Conservation (phyloP, 2,797 vertebrate species). For the Urocyon cinereoargenteus region DNA sequence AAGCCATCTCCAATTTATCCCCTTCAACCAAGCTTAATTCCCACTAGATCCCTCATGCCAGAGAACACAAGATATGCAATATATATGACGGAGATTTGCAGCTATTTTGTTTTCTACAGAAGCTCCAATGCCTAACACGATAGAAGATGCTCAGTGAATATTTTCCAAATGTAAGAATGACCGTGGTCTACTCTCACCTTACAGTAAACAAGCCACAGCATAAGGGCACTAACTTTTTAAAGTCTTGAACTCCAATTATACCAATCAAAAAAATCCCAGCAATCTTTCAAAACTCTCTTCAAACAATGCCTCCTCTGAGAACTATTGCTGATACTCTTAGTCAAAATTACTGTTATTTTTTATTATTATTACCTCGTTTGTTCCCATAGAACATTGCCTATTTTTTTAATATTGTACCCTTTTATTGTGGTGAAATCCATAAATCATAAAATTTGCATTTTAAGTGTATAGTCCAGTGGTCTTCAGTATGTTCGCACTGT, state of each 20-base stretch:
- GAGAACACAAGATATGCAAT: neutral
- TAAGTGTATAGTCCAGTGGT: neutral
- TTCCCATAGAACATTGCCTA: neutral
- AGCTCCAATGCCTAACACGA: neutral
- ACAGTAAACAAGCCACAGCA: neutral
- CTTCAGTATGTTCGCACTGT: neutral
- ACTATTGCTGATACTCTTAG: neutral
- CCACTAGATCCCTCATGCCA: neutral
- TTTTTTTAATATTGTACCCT: neutral
- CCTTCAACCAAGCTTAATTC: neutral
- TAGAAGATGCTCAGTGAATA: neutral
- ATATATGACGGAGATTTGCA: neutral
- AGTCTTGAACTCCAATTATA: neutral
- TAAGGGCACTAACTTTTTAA: neutral
- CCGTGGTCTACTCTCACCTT: neutral
- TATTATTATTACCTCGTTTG: neutral
- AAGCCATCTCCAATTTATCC: neutral
- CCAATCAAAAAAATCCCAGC: neutral
- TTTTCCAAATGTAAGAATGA: neutral
- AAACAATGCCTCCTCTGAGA: neutral
- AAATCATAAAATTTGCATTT: conserved; percentile 1
- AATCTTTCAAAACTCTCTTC: conserved; percentile 22
- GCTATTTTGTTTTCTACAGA: neutral
- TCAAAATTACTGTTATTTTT: neutral
- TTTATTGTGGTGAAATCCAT: neutral